phyloP scores from a whole-genome alignment of 2,113 vertebrate species.

The Xenopus tropicalis region DNA sequence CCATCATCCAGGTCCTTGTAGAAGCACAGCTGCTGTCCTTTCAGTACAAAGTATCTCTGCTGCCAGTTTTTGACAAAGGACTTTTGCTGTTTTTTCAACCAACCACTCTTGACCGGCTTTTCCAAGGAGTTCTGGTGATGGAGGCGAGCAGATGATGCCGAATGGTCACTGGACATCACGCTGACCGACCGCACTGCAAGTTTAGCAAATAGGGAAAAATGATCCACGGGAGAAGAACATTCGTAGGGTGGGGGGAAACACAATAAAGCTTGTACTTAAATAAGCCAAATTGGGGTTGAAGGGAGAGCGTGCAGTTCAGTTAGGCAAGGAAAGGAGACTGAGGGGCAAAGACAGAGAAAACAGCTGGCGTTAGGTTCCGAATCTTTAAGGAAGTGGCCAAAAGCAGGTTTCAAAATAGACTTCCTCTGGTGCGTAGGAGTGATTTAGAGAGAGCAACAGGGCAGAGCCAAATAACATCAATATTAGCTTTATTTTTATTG shows the following conservation, averaged over 20 bases:
- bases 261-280: no score
- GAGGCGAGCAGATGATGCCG: constrained; percentile 31
- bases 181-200: constrained; percentile 81
- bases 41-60: constrained; percentile 84
- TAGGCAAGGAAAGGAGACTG: neutral
- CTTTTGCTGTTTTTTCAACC: constrained; percentile 93
- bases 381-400: constrained; percentile 66
- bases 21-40: constrained; percentile 78
- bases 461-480: constrained; percentile 11
- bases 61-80: constrained; percentile 96
- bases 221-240: neutral
- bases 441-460: constrained; percentile 36
- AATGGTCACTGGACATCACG: constrained; percentile 73
- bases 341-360: neutral
- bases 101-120: constrained; percentile 83
- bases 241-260: no score
- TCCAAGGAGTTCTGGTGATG: constrained; percentile 64
- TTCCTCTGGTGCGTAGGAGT: constrained; percentile 73
- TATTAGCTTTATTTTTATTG: no score
- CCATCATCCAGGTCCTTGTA: constrained; percentile 89
- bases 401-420: constrained; percentile 58
- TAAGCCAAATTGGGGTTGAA: no score
- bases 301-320: no score
- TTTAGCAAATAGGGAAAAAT: constrained; percentile 41
- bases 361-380: constrained; percentile 22